Evolutionary conservation across 2,113 vertebrate species (phyloP).

Genomic region (Mellivora capensis): DNA sequence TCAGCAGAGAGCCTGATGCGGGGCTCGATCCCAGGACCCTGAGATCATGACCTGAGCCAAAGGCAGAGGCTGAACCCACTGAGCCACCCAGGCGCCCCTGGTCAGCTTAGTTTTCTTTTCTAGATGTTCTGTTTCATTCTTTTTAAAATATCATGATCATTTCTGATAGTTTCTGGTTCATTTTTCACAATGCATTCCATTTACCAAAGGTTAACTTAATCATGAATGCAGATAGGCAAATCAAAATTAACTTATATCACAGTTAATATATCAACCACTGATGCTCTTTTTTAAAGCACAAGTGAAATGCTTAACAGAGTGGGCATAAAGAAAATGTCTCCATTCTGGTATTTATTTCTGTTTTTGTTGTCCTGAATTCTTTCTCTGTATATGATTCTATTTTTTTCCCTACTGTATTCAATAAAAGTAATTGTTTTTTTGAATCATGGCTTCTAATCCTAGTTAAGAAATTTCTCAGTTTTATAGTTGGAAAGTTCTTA

Average conservation of each 20-base stretch:
- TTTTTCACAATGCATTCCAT: not conserved
- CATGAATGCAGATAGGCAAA: not conserved
- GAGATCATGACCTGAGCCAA: too few species aligned
- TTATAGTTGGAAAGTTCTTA: not conserved
- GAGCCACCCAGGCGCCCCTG: too few species aligned
- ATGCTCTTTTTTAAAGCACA: not conserved
- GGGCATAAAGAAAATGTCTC: not conserved
- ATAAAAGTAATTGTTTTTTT: slow-evolving; percentile 9
- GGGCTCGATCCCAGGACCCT: too few species aligned
- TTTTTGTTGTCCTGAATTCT: not conserved
- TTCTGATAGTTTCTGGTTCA: not conserved
- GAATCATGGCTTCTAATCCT: not conserved
- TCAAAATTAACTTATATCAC: not conserved
- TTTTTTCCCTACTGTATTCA: not conserved
- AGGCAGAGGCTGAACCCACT: too few species aligned
- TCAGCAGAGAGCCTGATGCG: too few species aligned
- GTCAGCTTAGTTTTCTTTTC: not conserved
- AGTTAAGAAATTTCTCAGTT: not conserved
- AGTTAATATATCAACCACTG: not conserved
- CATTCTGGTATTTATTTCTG: not conserved
- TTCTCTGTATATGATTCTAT: not conserved
- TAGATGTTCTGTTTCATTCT: not conserved
- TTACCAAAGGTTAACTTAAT: not conserved
- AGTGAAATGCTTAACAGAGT: not conserved
- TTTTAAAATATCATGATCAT: not conserved